These are phyloP conservation scores for Carassius gibelio DNA, from an alignment of 2,113 vertebrate species.

Conservation along the genomic window DNA sequence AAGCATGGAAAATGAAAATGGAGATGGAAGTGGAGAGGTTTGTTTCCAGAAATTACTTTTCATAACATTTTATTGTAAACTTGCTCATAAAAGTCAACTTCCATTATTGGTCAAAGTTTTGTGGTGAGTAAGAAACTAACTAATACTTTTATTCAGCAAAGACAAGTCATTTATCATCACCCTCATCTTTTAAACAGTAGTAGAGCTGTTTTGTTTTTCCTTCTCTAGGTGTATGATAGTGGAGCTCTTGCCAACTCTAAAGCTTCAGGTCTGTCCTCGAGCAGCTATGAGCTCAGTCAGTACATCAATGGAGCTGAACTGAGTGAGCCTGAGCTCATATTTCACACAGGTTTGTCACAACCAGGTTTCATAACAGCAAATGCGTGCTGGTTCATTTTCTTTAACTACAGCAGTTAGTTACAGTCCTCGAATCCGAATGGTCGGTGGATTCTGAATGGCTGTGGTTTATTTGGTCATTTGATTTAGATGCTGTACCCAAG, in stretches of 20 bases:
- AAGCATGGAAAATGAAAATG: constrained; percentile 59
- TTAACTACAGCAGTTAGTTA: not conserved
- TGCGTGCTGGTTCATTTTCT: not conserved
- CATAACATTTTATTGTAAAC: not conserved
- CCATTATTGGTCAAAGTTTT: not conserved
- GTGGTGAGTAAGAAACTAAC: not conserved
- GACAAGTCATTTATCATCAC: not conserved
- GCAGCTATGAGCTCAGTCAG: constrained; percentile 86
- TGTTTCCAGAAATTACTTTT: not conserved
- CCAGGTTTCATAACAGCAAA: not conserved
- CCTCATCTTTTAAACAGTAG: not conserved
- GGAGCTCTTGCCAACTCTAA: constrained; percentile 79
- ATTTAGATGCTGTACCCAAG: constrained; percentile 39
- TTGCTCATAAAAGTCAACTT: too few relatives aligned
- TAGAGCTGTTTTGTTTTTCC: not conserved
- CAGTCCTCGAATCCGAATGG: not conserved
- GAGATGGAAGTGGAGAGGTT: constrained; percentile 56
- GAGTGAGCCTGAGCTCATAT: not conserved
- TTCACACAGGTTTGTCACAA: constrained; percentile 68
- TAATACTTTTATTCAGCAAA: not conserved
- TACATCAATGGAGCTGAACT: constrained; percentile 77
- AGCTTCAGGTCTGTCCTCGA: constrained; percentile 85
- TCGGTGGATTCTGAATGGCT: not conserved
- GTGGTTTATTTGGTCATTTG: constrained; percentile 44
- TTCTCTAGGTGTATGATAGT: constrained; percentile 55